phyloP scores from a whole-genome alignment of 2,113 vertebrate genomes.

The Rhinolophus ferrumequinum region DNA sequence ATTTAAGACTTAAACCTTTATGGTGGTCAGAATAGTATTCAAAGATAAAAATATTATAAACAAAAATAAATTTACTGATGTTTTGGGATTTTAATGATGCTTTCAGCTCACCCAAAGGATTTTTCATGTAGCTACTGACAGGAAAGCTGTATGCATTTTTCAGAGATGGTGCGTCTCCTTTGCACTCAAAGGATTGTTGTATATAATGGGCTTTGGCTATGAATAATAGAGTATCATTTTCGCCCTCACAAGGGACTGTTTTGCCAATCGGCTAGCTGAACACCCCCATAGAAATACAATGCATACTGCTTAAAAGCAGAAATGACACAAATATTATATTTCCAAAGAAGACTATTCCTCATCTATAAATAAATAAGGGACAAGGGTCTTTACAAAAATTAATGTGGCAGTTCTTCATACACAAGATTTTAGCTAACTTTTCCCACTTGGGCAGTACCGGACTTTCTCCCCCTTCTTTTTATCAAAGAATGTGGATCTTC shows the following conservation, averaged over 20 bases:
- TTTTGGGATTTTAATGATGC: conserved; percentile 4
- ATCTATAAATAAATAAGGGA: neutral
- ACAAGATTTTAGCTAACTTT: neutral
- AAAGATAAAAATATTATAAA: conserved; percentile 19
- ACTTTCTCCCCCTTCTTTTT: neutral
- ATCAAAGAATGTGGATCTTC: neutral
- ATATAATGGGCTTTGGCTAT: neutral
- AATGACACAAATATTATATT: neutral
- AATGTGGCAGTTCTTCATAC: neutral
- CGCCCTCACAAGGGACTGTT: neutral
- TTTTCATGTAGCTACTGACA: conserved; percentile 3
- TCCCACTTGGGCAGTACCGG: neutral
- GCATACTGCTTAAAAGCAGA: neutral
- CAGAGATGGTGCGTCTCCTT: neutral
- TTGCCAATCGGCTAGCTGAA: neutral
- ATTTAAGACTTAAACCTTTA: neutral
- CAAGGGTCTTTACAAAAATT: neutral
- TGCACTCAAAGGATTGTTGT: neutral
- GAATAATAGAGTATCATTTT: neutral
- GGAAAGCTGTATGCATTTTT: neutral
- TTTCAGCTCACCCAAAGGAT: conserved; percentile 31
- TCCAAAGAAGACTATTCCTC: neutral
- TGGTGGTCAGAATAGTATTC: neutral
- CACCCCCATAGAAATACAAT: neutral
- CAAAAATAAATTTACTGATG: neutral